Base-by-base conservation (phyloP, 1,140 invertebrate species). In the Vanessa tameamea region DNA sequence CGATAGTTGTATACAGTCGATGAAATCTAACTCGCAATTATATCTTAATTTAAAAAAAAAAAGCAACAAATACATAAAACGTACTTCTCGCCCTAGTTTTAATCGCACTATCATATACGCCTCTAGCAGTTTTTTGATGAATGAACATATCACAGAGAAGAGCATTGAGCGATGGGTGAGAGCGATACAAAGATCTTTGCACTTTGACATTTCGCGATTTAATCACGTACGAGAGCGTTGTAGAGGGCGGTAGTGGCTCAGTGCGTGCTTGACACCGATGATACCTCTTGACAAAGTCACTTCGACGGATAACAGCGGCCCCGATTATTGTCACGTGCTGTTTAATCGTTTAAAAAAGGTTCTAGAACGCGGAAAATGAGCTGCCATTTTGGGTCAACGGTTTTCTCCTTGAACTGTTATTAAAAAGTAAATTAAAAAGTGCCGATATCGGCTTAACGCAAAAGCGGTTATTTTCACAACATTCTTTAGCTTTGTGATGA, bases 161-260 rank as follows among this genome's bases (percentile, higher is more conserved):
- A 83, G 78, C 87, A 84, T 82, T 85, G 87, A 85, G 75, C 82
- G 86, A 88, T 80, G 76, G 65, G 31, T 72, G 67, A 61, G 72
- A 82, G 81, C 72, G 82, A 79, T 73, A 83, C 82, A 73, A 65
- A 69, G 84, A 88, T 86, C 82, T 84, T 83, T 84, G 82, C 82
- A 86, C 86, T 90, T 86, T 90, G 86, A 87, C 86, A 90, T 87
- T 86, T 85, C 83, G 80, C 85, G 81, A 79, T 87, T 85, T 89
- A 88, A 89, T 89, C 87, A 88, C 85, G 87, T 86, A 85, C 82
- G 81, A 80, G 74, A 78, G 78, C 73, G 69, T 65, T 73, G 47
- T 70, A 67, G 76, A 77, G 75, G 71, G 70, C 71, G 73, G 55
- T 75, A 47, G 68, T 74, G 82, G 67, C 53, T 57, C 79, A 74